Evolutionary conservation across 2,888 invertebrate species (phyloP).

Genomic region (Isotomurus palustris): DNA sequence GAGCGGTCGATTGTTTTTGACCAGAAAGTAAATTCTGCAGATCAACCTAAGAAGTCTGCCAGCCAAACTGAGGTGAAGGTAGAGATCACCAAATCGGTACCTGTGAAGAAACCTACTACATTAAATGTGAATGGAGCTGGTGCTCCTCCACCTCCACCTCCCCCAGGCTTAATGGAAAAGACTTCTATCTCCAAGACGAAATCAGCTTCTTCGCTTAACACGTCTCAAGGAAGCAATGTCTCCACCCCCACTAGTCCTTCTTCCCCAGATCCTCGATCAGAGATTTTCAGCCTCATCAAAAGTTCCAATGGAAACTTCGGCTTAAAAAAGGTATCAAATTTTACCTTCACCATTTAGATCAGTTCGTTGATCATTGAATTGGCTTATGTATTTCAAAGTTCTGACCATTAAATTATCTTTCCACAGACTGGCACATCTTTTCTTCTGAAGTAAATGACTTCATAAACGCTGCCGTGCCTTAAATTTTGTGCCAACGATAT

Average conservation of each 20-base stretch:
- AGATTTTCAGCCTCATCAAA: conserved; percentile 66
- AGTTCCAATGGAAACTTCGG: conserved; percentile 58
- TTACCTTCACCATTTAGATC: not conserved
- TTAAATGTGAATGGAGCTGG: not conserved
- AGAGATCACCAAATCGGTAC: conserved; percentile 1
- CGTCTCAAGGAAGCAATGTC: conserved; percentile 11
- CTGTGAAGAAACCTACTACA: not conserved
- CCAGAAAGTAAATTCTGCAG: not conserved
- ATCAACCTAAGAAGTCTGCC: not conserved
- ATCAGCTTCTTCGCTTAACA: conserved; percentile 5
- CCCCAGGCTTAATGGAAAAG: no score
- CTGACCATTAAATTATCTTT: not conserved
- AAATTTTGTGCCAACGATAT: not conserved
- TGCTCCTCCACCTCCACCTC: conserved; percentile 43
- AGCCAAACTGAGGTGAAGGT: no score
- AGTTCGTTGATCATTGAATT: not conserved
- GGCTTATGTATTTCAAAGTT: not conserved
- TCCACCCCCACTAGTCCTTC: conserved; percentile 34
- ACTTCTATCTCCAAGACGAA: no score
- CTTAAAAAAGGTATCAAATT: conserved; percentile 40
- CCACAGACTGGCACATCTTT: conserved; percentile 39
- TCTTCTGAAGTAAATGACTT: conserved; percentile 27
- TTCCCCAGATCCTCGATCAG: conserved; percentile 59
- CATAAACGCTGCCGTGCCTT: not conserved
- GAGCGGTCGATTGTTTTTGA: not conserved